Percentiles rank a stretch among this genome's conserved stretches.
phyloP scores from a whole-genome alignment of 2,888 invertebrate species.

The Syrista parreyssii region DNA sequence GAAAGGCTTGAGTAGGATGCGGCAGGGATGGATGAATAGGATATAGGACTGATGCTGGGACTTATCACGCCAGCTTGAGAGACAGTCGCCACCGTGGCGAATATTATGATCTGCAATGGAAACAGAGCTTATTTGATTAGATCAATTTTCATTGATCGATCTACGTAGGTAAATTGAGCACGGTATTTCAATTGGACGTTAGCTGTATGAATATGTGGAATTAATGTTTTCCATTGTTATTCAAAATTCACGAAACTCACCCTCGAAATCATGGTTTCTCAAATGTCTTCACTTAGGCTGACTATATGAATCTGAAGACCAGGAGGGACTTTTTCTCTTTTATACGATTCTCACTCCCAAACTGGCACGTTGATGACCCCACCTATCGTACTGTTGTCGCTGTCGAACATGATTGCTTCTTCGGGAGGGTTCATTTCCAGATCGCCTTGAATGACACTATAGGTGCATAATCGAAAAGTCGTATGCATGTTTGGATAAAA shows the following conservation, averaged over 20 bases:
- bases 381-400: not conserved
- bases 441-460: not conserved
- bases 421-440: not conserved
- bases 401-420: not conserved
- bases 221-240: not conserved
- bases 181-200: not conserved
- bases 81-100: not conserved
- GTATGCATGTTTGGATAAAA: not conserved
- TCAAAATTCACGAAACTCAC: not conserved
- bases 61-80: not conserved
- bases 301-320: constrained; percentile 6
- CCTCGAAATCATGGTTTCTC: constrained; percentile 6
- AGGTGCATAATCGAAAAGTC: not conserved
- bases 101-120: constrained; percentile 11
- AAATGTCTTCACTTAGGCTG: not conserved
- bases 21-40: constrained; percentile 10
- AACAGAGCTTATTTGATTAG: not conserved
- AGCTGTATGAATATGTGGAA: not conserved
- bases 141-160: not conserved
- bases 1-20: constrained; percentile 1
- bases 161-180: not conserved
- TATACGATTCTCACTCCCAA: constrained; percentile 14
- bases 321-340: constrained; percentile 12
- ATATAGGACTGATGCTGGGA: not conserved
- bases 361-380: constrained; percentile 4